Base-by-base conservation (phyloP, 2,888 invertebrate genomes). In the Hydriomena furcata region DNA sequence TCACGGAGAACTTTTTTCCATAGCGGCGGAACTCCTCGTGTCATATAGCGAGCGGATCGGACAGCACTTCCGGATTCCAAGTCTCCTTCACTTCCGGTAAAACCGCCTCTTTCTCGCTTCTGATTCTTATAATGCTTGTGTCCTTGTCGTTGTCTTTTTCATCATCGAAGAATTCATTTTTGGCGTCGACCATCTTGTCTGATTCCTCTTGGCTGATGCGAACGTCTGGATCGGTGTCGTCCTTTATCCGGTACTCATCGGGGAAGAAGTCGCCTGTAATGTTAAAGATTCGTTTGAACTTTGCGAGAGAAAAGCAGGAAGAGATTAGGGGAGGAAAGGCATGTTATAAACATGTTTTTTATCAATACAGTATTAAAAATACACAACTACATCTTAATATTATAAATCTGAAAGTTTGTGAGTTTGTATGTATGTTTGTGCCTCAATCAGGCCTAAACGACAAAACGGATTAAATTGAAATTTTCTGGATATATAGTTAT, bases 81-180 rank as follows among this genome's bases (percentile, higher is more conserved):
- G 85, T 76, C 6, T 84, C 87, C 71, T 85, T 84, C 2, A 59
- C 82, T 56, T 91, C 88, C 0, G 68, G 58, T 20, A 91, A 38
- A 0, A 55, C 84, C 1, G 83, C 76, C 58, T 94, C 93, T 78
- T 94, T 46, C 11, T 46, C 38, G n/a, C 28, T 47, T 25, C 40
- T 40, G 25, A 45, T 27, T 13, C 35, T 28, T 17, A 45, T 11
- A 7, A 45, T 35, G 17, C 23, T 44, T 0, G 43, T 20, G 1
- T 52, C 52, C 28, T 52, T 95, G 66, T 97, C 98, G 65, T 97
- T 95, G 82, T 97, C 97, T 62, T 96, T 96, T 42, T 98, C 97
- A 1, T 96, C 97, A 43, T 97, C 95, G 67, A 94, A 98, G 88
- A 96, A 98, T 80, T 98, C 98, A 75, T 96, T 97, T 60, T 94